Conservation (phyloP, 2,888 invertebrate genomes). For the Apeira syringaria region DNA sequence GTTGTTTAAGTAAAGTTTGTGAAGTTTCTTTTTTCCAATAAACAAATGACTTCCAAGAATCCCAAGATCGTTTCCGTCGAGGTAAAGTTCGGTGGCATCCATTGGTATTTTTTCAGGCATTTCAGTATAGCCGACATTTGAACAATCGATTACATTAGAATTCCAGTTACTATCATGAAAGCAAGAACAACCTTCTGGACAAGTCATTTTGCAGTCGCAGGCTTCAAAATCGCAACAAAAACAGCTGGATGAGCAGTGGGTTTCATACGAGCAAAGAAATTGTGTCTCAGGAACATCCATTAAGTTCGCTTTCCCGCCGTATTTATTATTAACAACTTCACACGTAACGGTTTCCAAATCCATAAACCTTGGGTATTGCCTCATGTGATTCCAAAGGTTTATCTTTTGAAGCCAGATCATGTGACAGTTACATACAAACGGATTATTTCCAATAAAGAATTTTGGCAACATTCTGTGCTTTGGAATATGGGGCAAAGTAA, state of each 20-base stretch:
- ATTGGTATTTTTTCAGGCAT: constrained; percentile 92
- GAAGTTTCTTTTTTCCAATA: constrained; percentile 92
- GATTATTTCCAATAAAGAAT: constrained; percentile 92
- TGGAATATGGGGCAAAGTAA: constrained; percentile 86
- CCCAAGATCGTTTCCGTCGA: constrained; percentile 91
- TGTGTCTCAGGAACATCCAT: constrained; percentile 88
- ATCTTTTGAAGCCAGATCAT: constrained; percentile 94
- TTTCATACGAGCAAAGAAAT: constrained; percentile 91
- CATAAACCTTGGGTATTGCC: constrained; percentile 90
- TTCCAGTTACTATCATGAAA: constrained; percentile 93
- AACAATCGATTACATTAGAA: constrained; percentile 92
- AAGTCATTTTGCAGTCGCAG: constrained; percentile 95
- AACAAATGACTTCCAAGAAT: constrained; percentile 91
- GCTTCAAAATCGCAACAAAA: constrained; percentile 95
- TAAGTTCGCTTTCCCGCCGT: constrained; percentile 86
- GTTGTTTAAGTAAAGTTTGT: constrained; percentile 90
- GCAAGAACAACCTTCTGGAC: constrained; percentile 92
- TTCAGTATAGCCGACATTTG: constrained; percentile 87
- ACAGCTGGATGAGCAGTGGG: constrained; percentile 92
- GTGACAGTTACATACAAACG: constrained; percentile 93
- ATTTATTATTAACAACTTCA: constrained; percentile 87
- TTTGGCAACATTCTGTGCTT: constrained; percentile 88
- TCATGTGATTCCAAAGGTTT: constrained; percentile 88
- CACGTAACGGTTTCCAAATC: constrained; percentile 91
- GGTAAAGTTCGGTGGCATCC: constrained; percentile 93